Percentiles rank a stretch among this genome's conserved stretches.
Evolutionary conservation across 2,888 invertebrate species (phyloP).

Genomic region (Arctia plantaginis): DNA sequence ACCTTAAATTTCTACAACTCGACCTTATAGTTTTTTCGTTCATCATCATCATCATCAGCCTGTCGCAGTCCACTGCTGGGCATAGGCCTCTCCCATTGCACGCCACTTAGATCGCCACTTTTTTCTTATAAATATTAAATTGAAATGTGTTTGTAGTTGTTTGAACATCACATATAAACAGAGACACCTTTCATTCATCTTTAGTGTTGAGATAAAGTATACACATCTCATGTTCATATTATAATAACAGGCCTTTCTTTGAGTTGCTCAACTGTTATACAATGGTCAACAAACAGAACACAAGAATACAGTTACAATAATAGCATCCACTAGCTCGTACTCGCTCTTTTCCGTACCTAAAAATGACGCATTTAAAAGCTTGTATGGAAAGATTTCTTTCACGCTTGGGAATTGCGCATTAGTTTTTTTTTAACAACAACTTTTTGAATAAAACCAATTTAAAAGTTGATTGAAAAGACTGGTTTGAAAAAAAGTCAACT

Average conservation of each 20-base stretch:
- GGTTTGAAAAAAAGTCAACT: neutral
- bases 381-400: constrained; percentile 2
- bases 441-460: neutral
- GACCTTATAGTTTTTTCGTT: no score
- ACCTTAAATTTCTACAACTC: no score
- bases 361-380: neutral
- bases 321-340: neutral
- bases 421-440: neutral
- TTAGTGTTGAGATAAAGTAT: neutral
- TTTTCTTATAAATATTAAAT: neutral
- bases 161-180: neutral
- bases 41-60: no score
- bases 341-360: neutral
- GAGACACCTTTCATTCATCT: neutral
- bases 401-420: neutral
- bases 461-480: constrained; percentile 1
- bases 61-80: no score
- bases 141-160: neutral
- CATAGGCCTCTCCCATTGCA: no score
- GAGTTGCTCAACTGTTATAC: neutral
- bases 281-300: neutral
- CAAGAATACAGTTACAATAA: constrained; percentile 1
- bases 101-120: no score
- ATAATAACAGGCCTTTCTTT: constrained; percentile 5
- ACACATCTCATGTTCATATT: neutral